Conservation (phyloP, 2,888 invertebrate genomes). For the Xestobium rufovillosum region DNA sequence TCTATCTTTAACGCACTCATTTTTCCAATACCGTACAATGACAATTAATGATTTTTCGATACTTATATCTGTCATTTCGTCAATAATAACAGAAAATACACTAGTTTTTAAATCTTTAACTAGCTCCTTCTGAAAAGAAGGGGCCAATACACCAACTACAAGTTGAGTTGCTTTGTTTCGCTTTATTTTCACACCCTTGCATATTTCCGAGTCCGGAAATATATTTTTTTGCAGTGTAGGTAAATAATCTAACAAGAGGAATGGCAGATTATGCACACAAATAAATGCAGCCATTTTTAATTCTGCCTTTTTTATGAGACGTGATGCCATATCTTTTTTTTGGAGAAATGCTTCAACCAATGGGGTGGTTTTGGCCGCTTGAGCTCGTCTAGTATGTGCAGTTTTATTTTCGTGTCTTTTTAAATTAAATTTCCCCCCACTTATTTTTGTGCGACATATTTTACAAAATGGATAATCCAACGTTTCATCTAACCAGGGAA, state of each 20-base stretch:
- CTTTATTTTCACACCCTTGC: conserved; percentile 18
- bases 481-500: not conserved
- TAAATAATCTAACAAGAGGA: conserved; percentile 23
- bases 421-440: not conserved
- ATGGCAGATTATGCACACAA: conserved; percentile 13
- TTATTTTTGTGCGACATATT: not conserved
- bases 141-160: conserved; percentile 16
- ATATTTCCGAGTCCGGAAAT: conserved; percentile 22
- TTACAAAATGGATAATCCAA: not conserved
- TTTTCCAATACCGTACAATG: conserved; percentile 17
- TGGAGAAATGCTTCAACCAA: not conserved
- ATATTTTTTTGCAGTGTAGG: conserved; percentile 12
- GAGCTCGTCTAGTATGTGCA: not conserved
- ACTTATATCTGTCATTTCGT: conserved; percentile 25
- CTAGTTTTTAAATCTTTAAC: conserved; percentile 12
- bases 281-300: not conserved
- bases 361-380: not conserved
- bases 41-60: conserved; percentile 20
- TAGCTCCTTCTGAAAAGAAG: conserved; percentile 12
- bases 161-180: conserved; percentile 19
- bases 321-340: too few species aligned
- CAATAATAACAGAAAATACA: conserved; percentile 25
- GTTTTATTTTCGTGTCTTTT: not conserved
- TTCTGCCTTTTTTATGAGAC: not conserved
- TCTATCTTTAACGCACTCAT: conserved; percentile 13